Conservation (phyloP, 1,140 invertebrate species). For the Lepidostoma basale region DNA sequence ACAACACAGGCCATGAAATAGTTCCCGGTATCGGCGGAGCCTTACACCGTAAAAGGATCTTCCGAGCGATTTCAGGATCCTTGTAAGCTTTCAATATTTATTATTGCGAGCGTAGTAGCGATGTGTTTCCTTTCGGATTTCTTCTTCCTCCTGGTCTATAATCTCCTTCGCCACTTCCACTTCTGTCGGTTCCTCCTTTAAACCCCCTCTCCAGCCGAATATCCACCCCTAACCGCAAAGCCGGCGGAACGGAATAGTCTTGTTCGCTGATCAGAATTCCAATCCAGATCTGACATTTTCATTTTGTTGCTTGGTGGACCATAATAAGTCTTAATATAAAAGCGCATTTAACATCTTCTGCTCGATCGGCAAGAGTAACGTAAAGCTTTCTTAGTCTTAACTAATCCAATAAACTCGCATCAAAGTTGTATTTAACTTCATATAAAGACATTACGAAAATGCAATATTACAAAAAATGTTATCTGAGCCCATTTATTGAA, state of each 20-base stretch:
- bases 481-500: too few species aligned
- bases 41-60: constrained; percentile 23
- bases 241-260: background rate
- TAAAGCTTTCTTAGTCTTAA: too few species aligned
- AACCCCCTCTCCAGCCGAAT: background rate
- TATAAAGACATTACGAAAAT: too few species aligned
- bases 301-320: constrained; percentile 3
- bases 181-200: too few species aligned
- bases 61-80: constrained; percentile 20
- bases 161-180: constrained; percentile 11
- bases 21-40: background rate
- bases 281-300: constrained; percentile 23
- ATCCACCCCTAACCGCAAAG: background rate
- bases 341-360: background rate
- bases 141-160: constrained; percentile 34
- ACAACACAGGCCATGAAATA: background rate
- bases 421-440: too few species aligned
- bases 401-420: too few species aligned
- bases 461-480: too few species aligned
- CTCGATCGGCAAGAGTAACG: too few species aligned
- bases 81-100: constrained; percentile 39
- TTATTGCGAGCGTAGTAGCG: constrained; percentile 26
- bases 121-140: constrained; percentile 29
- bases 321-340: background rate
- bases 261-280: constrained; percentile 31